Evolutionary conservation across 2,113 vertebrate genomes (phyloP), one percentile per base, ranked within the genome.

Genomic region (Dendrocopos noguchii): DNA sequence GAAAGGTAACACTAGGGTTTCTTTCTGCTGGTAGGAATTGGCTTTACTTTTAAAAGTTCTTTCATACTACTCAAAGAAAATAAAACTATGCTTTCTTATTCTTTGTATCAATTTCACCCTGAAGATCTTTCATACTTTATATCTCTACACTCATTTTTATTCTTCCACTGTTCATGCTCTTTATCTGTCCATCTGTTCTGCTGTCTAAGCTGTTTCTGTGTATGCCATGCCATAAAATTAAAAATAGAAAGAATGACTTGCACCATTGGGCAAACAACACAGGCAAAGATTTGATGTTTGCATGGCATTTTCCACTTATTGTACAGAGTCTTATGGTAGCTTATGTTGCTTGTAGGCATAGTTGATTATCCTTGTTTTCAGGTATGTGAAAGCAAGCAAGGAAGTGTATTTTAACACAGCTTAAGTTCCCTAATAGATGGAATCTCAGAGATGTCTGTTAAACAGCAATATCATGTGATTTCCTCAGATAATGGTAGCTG

Each of bases 201-300:
- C 15, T 88, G 9, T 78, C 50, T 24, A 52, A 52, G 22, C 50
- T 74, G 18, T 75, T 79, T 84, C 15, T 20, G 53, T 63, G 8
- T n/a, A 67, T 94, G 63, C 76, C 13, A 27, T 47, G 28, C 85
- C 59, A 80, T 57, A 81, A 73, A 64, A 77, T 57, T 70, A 20
- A 8, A 87, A 88, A 25, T 31, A 60, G 50, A 21, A 85, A 79
- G 33, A 76, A 79, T 71, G 8, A 74, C 66, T 91, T 91, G 76
- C 47, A 70, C 57, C 76, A n/a, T 13, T 91, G 90, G 73, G 42
- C 53, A 95, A 90, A 96, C 31, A 89, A 80, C 24, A 84, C 22
- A 52, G 34, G 64, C 42, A 66, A 73, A 90, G 61, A 47, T 68
- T 21, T 76, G 46, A 59, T 39, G 68, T 84, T 83, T 66, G 59